Conservation (phyloP, 2,888 invertebrate species). For the Cremastinae sp. region DNA sequence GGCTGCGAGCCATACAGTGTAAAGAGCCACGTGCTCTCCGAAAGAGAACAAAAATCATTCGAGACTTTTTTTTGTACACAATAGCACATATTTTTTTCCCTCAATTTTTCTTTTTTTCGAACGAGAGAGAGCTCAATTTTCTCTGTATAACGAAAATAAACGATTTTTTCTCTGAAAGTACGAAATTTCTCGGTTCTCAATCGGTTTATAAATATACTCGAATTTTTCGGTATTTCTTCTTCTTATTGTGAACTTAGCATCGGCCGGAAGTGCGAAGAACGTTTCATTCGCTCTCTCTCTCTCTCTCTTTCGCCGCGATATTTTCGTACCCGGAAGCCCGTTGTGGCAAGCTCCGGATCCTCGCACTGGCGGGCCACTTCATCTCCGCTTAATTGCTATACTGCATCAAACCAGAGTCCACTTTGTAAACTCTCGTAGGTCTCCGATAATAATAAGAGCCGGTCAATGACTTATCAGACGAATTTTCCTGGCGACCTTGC, state of each 20-base stretch:
- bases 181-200: constrained; percentile 3
- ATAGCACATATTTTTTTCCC: too few relatives aligned
- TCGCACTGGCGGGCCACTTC: constrained; percentile 18
- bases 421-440: background rate
- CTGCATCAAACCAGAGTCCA: constrained; percentile 3
- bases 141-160: too few relatives aligned
- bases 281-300: constrained; percentile 26
- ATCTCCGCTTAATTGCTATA: constrained; percentile 27
- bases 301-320: constrained; percentile 34
- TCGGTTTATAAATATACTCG: background rate
- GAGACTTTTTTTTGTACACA: too few relatives aligned
- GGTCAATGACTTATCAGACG: constrained; percentile 45
- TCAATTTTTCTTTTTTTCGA: too few relatives aligned
- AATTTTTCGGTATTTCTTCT: constrained; percentile 2
- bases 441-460: constrained; percentile 9
- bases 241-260: constrained; percentile 41
- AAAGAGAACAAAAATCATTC: background rate
- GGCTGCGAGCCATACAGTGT: constrained; percentile 69
- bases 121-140: too few relatives aligned
- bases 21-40: constrained; percentile 4
- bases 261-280: constrained; percentile 51
- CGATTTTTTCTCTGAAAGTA: background rate
- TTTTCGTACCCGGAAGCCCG: constrained; percentile 57
- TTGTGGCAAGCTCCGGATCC: constrained; percentile 1
- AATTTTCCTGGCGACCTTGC: background rate